These are phyloP conservation scores for Limnephilus marmoratus DNA, from an alignment of 2,888 invertebrate species.

Conservation along the genomic window DNA sequence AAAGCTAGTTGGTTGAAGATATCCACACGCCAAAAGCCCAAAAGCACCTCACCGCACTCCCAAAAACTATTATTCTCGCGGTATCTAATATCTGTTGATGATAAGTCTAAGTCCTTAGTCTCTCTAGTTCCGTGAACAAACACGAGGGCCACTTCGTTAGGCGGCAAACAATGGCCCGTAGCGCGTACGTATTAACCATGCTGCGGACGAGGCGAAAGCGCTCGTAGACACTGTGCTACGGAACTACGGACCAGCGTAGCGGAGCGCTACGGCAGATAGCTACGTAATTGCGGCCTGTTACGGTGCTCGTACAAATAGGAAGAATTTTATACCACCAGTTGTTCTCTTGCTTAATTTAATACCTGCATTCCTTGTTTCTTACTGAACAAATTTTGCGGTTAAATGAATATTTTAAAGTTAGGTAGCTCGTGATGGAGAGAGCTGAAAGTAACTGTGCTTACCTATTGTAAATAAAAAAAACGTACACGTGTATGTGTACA, in stretches of 20 bases:
- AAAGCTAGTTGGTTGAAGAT: neutral
- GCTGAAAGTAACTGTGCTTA: too few relatives aligned
- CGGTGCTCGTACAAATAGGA: neutral
- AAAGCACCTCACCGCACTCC: neutral
- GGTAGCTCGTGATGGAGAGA: too few relatives aligned
- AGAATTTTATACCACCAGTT: neutral
- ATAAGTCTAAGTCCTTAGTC: neutral
- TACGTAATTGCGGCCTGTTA: neutral
- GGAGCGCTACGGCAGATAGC: neutral
- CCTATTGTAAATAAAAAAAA: too few relatives aligned
- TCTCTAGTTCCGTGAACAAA: slow-evolving; percentile 8
- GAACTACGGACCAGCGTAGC: neutral
- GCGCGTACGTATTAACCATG: neutral
- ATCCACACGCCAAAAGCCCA: neutral
- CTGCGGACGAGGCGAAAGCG: neutral
- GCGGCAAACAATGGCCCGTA: slow-evolving; percentile 3
- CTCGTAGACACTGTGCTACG: neutral
- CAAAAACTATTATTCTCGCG: slow-evolving; percentile 2
- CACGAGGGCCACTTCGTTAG: slow-evolving; percentile 38
- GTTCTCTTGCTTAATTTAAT: neutral
- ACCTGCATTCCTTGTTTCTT: too few relatives aligned
- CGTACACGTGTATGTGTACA: too few relatives aligned
- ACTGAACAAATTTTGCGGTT: too few relatives aligned
- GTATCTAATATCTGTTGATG: neutral
- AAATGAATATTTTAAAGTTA: too few relatives aligned